phyloP scores from a whole-genome alignment of 1,140 invertebrate genomes.

The Trialeurodes vaporariorum region DNA sequence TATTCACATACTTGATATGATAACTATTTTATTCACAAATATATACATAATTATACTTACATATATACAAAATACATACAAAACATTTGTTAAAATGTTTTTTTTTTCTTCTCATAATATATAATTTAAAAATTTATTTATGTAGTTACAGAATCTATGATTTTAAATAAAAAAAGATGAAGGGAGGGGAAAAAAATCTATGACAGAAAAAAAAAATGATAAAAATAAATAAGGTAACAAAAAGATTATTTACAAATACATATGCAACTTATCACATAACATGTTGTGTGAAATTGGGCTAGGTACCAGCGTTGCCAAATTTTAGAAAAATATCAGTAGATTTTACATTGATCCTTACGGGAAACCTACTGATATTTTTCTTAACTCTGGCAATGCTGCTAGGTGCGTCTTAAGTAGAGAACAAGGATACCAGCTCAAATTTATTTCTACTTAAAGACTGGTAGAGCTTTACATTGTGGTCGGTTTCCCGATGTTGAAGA shows the following conservation, averaged over 20 bases:
- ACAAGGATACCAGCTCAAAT: too few species aligned
- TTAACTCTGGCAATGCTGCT: too few species aligned
- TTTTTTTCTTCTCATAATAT: neutral
- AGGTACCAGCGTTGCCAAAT: too few species aligned
- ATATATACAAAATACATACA: neutral
- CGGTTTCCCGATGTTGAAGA: too few species aligned
- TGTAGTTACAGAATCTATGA: neutral
- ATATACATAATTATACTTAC: neutral
- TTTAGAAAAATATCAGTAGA: too few species aligned
- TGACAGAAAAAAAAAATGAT: neutral
- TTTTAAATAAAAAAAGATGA: neutral
- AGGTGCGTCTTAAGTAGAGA: too few species aligned
- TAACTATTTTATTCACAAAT: neutral
- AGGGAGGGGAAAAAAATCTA: neutral
- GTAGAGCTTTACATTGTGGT: too few species aligned
- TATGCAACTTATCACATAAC: neutral
- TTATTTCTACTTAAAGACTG: too few species aligned
- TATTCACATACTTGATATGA: conserved; percentile 1
- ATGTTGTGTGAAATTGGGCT: too few species aligned
- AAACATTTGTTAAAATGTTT: neutral
- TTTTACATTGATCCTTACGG: too few species aligned
- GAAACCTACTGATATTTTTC: too few species aligned
- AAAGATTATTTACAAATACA: neutral
- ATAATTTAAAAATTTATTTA: neutral
- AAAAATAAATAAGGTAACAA: conserved; percentile 1